Conservation (phyloP, 2,888 invertebrate genomes). For the Entomobrya multifasciata region DNA sequence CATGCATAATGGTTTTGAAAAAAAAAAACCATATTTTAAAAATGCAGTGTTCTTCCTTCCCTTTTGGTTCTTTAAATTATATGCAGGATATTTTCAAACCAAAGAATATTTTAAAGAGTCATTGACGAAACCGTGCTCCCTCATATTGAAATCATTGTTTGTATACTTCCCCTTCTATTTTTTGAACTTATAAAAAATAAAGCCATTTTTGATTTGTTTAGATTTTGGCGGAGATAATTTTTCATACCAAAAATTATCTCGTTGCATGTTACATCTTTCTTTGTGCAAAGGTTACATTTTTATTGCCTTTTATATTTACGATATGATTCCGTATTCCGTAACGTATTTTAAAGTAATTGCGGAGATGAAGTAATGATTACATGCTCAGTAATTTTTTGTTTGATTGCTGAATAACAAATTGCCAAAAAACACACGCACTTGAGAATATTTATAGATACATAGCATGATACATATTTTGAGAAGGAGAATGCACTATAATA, state of each 20-base stretch:
- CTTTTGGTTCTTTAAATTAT: neutral
- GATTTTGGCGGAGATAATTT: conserved; percentile 13
- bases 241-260: neutral
- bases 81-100: neutral
- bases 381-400: neutral
- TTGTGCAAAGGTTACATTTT: neutral
- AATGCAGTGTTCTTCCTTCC: neutral
- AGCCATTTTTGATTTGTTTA: neutral
- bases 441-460: neutral
- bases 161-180: neutral
- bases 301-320: neutral
- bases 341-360: conserved; percentile 8
- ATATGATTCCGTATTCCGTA: neutral
- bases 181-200: neutral
- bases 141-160: neutral
- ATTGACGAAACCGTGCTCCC: neutral
- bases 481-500: too few species aligned
- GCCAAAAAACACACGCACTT: neutral
- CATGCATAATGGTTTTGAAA: neutral
- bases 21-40: neutral
- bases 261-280: neutral
- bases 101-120: neutral
- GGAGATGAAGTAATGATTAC: conserved; percentile 2
- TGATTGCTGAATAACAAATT: neutral
- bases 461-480: too few species aligned